A percentile compares a stretch with the other conserved stretches of the same genome.
Evolutionary conservation across 2,113 vertebrate species (phyloP).

Genomic region (Ibidorhyncha struthersii): DNA sequence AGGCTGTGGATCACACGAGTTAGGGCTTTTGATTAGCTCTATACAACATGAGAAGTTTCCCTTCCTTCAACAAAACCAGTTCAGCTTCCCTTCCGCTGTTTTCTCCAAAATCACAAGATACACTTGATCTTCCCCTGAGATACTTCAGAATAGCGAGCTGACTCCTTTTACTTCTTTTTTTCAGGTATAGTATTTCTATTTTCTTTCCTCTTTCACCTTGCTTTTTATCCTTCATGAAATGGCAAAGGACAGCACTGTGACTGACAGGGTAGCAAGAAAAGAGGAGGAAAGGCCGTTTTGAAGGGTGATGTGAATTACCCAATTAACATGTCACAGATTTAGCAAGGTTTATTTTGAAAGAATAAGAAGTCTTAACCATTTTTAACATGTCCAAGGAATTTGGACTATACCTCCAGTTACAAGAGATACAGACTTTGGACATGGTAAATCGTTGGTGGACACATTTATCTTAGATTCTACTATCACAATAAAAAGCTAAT

Average conservation of each 20-base stretch:
- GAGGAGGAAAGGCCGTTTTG: neutral
- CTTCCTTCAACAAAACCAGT: neutral
- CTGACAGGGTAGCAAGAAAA: neutral
- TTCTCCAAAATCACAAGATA: neutral
- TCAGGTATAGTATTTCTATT: neutral
- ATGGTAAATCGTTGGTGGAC: fast-evolving
- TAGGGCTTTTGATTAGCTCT: neutral
- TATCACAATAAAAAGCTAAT: neutral
- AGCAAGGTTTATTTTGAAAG: neutral
- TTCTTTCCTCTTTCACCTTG: neutral
- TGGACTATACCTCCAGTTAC: neutral
- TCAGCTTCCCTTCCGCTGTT: neutral
- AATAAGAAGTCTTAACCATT: neutral
- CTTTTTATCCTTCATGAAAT: neutral
- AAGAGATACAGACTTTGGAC: neutral
- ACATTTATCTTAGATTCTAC: neutral
- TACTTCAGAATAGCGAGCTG: neutral
- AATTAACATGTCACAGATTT: neutral
- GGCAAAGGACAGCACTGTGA: neutral
- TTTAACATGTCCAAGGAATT: neutral
- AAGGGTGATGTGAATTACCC: neutral
- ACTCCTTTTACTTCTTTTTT: neutral
- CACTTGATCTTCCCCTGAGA: neutral
- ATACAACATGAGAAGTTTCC: neutral
- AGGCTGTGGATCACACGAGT: neutral